Evolutionary conservation across 1,140 invertebrate species (phyloP), one percentile per base, ranked within the genome.

Genomic region (Choristoneura fumiferana): DNA sequence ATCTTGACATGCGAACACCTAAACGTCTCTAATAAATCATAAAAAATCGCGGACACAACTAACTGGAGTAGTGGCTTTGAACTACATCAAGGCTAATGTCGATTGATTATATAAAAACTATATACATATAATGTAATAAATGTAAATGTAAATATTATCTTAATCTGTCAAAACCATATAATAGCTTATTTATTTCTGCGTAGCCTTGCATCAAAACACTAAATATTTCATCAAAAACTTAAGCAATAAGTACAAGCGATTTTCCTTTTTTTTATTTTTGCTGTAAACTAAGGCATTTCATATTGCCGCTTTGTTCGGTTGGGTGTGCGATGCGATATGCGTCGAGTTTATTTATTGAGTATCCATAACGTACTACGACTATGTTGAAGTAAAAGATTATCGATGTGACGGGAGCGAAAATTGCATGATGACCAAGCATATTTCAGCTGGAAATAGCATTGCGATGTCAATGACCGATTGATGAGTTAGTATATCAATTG

Each of bases 81-180:
- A 78, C 79, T 75, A 53, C 66, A 75, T 76, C 77, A 82, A 78
- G 75, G 79, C 63, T 73, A 69, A 65, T 58, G 54, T 63, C 34
- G 14, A 18, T n/a, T n/a, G n/a, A n/a, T n/a, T 12, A 39, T 55
- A 6, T 56, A 38, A 17, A 49, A 49, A 29, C 29, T 49, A 17
- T n/a, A n/a, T n/a, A n/a, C n/a, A n/a, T n/a, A n/a, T n/a, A n/a
- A n/a, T n/a, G n/a, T n/a, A n/a, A n/a, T n/a, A n/a, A n/a, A n/a
- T n/a, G n/a, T n/a, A n/a, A n/a, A n/a, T n/a, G n/a, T n/a, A n/a
- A n/a, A n/a, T n/a, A n/a, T n/a, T n/a, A n/a, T n/a, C n/a, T n/a
- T n/a, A n/a, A n/a, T n/a, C n/a, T n/a, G n/a, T n/a, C n/a, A n/a
- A n/a, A n/a, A n/a, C n/a, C n/a, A n/a, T n/a, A n/a, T n/a, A n/a